Conservation (phyloP, 1,140 invertebrate genomes). For the Ips typographus region DNA sequence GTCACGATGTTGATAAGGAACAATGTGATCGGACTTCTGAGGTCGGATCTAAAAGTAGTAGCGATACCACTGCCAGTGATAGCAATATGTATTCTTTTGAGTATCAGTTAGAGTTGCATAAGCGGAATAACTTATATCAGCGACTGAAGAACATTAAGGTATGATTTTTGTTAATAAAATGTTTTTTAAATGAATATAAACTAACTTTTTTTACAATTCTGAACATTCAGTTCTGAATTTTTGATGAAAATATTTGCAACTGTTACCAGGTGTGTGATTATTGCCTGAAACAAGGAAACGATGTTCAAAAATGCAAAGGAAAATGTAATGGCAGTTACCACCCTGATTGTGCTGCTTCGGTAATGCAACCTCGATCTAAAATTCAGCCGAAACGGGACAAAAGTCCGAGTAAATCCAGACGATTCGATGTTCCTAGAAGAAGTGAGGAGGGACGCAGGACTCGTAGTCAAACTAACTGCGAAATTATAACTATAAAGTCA, state of each 20-base stretch:
- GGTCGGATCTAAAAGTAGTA: conserved; percentile 3
- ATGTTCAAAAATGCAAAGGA: conserved; percentile 66
- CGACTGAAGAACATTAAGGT: conserved; percentile 27
- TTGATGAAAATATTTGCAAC: background rate
- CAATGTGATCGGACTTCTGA: background rate
- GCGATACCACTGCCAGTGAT: background rate
- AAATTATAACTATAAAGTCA: conserved; percentile 40
- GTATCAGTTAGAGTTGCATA: conserved; percentile 29
- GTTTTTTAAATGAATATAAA: background rate
- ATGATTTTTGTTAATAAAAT: conserved; percentile 1
- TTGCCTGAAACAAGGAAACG: conserved; percentile 59
- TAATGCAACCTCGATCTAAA: conserved; percentile 11
- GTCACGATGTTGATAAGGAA: background rate
- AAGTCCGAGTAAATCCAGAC: background rate
- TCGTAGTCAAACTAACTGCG: conserved; percentile 7
- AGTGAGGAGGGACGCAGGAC: conserved; percentile 9
- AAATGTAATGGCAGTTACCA: conserved; percentile 59
- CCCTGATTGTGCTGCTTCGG: conserved; percentile 50
- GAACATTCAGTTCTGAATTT: background rate
- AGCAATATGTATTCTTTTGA: conserved; percentile 30
- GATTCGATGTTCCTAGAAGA: background rate
- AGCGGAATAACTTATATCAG: conserved; percentile 27
- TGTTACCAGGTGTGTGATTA: conserved; percentile 62
- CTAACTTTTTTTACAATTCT: background rate
- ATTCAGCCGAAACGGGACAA: conserved; percentile 10